Conservation (phyloP, 1,140 invertebrate species). For the Hyles vespertilio region DNA sequence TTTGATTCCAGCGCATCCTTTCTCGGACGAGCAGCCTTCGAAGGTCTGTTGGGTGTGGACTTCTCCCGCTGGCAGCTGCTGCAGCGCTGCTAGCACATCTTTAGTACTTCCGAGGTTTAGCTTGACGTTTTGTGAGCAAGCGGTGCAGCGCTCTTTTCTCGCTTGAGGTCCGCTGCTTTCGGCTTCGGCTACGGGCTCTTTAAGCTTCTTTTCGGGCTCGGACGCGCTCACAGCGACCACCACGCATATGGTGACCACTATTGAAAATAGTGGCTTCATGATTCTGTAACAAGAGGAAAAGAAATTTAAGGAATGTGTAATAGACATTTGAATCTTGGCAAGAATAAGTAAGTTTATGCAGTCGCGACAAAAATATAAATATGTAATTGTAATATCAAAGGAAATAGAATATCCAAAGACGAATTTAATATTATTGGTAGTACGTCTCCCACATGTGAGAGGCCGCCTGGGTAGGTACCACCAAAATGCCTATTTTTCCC, state of each 20-base stretch:
- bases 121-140: conserved; percentile 32
- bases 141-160: conserved; percentile 51
- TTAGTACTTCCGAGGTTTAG: conserved; percentile 43
- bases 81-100: conserved; percentile 44
- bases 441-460: too few relatives aligned
- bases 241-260: conserved; percentile 54
- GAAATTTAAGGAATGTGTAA: conserved; percentile 4
- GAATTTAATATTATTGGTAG: neutral
- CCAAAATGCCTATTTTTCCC: too few relatives aligned
- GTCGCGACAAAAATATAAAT: too few relatives aligned
- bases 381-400: neutral
- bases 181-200: conserved; percentile 45
- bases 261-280: conserved; percentile 65
- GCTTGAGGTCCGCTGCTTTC: conserved; percentile 44
- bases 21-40: conserved; percentile 61
- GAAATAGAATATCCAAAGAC: conserved; percentile 1
- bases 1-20: conserved; percentile 69
- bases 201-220: conserved; percentile 53
- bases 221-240: conserved; percentile 36
- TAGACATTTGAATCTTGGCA: conserved; percentile 3
- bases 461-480: too few relatives aligned
- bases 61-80: conserved; percentile 41
- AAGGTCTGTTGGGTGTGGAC: conserved; percentile 65
- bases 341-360: too few relatives aligned
- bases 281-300: conserved; percentile 60